phyloP scores from a whole-genome alignment of 2,888 invertebrate species.

The Pycnomerus fuliginosus region DNA sequence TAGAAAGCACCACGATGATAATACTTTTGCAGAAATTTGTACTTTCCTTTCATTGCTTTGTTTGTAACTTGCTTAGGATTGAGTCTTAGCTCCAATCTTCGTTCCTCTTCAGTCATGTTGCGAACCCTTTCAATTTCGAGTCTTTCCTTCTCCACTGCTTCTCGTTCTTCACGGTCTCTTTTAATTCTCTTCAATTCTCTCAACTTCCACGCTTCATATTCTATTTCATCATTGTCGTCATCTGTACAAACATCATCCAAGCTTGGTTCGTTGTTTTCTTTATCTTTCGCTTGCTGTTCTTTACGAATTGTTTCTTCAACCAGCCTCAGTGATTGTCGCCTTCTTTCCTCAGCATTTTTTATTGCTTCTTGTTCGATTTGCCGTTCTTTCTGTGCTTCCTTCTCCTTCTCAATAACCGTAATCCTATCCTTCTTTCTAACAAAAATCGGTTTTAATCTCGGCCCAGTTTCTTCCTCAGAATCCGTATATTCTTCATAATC shows the following conservation, averaged over 20 bases:
- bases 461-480: conserved; percentile 87
- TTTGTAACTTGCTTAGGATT: conserved; percentile 95
- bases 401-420: conserved; percentile 92
- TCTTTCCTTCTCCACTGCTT: conserved; percentile 83
- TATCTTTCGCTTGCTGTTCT: conserved; percentile 66
- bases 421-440: conserved; percentile 91
- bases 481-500: conserved; percentile 86
- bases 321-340: conserved; percentile 83
- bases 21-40: conserved; percentile 99
- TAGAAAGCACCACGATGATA: conserved; percentile 99
- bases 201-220: conserved; percentile 97
- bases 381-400: conserved; percentile 80
- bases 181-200: conserved; percentile 95
- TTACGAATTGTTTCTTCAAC: conserved; percentile 88
- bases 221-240: conserved; percentile 94
- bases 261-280: conserved; percentile 72
- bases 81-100: conserved; percentile 80
- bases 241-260: conserved; percentile 88
- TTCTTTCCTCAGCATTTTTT: conserved; percentile 83
- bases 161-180: conserved; percentile 92
- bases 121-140: conserved; percentile 87
- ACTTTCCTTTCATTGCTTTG: conserved; percentile 95
- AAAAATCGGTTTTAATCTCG: conserved; percentile 91
- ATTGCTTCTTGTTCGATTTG: conserved; percentile 81
- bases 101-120: conserved; percentile 94